phyloP scores from a whole-genome alignment of 2,797 vertebrate genomes.

The Trematomus bernacchii region DNA sequence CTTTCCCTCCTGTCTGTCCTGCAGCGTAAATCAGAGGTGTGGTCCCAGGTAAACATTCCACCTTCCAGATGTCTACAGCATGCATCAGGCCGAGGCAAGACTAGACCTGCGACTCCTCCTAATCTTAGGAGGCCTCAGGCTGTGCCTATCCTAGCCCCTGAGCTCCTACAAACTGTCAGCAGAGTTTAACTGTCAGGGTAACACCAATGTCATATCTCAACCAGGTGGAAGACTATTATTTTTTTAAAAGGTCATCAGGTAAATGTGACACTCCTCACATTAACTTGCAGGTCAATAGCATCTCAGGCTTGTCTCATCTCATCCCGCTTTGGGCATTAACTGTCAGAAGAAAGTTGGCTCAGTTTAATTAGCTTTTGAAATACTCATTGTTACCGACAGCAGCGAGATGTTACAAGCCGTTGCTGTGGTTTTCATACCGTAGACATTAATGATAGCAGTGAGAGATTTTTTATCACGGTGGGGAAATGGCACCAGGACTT shows the following conservation, averaged over 20 bases:
- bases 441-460: neutral
- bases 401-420: neutral
- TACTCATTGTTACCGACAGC: neutral
- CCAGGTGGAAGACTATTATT: slow-evolving; percentile 50
- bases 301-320: slow-evolving; percentile 48
- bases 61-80: slow-evolving; percentile 89
- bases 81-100: slow-evolving; percentile 87
- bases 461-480: neutral
- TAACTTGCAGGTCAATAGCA: slow-evolving; percentile 31
- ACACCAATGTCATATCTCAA: slow-evolving; percentile 57
- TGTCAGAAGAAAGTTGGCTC: slow-evolving; percentile 21
- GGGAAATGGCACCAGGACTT: neutral
- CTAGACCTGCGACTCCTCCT: slow-evolving; percentile 86
- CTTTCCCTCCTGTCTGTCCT: slow-evolving; percentile 48
- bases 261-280: slow-evolving; percentile 56
- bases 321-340: slow-evolving; percentile 54
- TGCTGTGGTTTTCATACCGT: neutral
- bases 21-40: slow-evolving; percentile 72
- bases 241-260: slow-evolving; percentile 54
- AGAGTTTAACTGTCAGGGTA: slow-evolving; percentile 66
- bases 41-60: slow-evolving; percentile 82
- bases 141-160: slow-evolving; percentile 56
- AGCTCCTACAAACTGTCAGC: slow-evolving; percentile 71
- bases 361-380: slow-evolving; percentile 21
- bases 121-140: slow-evolving; percentile 65